These are phyloP conservation scores for Coregonus suidteri DNA, from an alignment of 2,797 vertebrate genomes.

Conservation along the genomic window DNA sequence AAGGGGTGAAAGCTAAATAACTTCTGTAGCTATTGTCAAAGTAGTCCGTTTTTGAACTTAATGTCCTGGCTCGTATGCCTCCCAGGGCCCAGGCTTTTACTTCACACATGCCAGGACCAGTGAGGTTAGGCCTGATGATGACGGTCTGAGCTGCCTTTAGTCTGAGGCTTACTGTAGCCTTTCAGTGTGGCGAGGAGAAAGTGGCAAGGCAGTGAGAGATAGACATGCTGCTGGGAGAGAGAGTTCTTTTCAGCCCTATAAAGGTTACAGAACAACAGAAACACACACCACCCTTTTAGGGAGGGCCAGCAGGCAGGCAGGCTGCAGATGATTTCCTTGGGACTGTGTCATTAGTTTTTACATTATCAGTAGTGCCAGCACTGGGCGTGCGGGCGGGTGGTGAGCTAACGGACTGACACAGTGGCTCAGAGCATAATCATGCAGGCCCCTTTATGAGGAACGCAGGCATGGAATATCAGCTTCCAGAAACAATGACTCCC, in stretches of 20 bases:
- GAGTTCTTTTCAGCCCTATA: constrained; percentile 22
- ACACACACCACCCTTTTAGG: neutral
- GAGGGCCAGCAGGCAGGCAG: neutral
- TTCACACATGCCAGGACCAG: no score
- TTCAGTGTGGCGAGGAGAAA: neutral
- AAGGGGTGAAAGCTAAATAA: no score
- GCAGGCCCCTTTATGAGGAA: constrained; percentile 17
- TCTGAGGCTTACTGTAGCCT: neutral
- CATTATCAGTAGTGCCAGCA: constrained; percentile 16
- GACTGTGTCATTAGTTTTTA: constrained; percentile 19
- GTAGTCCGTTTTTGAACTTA: neutral
- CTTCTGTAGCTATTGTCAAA: no score
- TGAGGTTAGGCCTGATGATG: neutral
- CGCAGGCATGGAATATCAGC: constrained; percentile 16
- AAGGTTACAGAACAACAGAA: neutral
- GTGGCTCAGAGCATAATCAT: constrained; percentile 12
- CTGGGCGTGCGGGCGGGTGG: neutral
- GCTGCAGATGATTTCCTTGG: constrained; percentile 16
- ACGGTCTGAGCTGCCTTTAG: neutral
- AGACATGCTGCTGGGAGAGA: constrained; percentile 15
- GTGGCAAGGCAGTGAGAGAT: constrained; percentile 1
- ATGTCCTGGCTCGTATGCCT: neutral
- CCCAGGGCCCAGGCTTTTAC: neutral
- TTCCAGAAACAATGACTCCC: constrained; percentile 32
- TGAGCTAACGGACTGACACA: constrained; percentile 10